phyloP scores from a whole-genome alignment of 2,113 vertebrate species.

The Aramus guarauna region DNA sequence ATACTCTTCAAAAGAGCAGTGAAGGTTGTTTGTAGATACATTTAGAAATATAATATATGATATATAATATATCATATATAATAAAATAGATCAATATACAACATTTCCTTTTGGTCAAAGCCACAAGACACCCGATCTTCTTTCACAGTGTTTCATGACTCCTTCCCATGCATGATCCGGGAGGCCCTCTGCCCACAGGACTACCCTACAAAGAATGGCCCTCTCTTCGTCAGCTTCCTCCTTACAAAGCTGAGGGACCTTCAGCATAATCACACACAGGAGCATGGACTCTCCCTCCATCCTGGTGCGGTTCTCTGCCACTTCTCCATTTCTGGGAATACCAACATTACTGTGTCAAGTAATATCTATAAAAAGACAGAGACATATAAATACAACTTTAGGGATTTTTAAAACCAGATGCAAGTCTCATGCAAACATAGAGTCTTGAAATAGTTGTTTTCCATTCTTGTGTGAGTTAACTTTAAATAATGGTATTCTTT shows the following conservation, averaged over 20 bases:
- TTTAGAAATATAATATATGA: no score
- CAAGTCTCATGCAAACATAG: background rate
- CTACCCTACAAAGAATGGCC: background rate
- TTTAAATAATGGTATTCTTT: background rate
- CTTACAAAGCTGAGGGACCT: background rate
- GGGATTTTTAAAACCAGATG: background rate
- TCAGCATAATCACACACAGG: background rate
- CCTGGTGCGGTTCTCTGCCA: background rate
- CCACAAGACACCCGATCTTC: background rate
- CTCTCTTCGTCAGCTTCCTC: background rate
- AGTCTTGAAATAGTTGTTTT: background rate
- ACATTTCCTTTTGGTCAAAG: background rate
- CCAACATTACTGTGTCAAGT: background rate
- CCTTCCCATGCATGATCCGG: background rate
- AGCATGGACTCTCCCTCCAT: background rate
- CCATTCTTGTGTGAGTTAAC: background rate
- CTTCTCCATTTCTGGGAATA: background rate
- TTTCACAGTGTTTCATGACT: background rate
- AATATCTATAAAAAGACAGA: background rate
- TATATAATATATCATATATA: no score
- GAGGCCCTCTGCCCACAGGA: no score
- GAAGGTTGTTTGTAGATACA: background rate
- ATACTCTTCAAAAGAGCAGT: background rate
- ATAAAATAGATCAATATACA: background rate
- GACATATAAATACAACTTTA: rapidly evolving